Conservation (phyloP, 2,797 vertebrate species). For the Pampus argenteus region DNA sequence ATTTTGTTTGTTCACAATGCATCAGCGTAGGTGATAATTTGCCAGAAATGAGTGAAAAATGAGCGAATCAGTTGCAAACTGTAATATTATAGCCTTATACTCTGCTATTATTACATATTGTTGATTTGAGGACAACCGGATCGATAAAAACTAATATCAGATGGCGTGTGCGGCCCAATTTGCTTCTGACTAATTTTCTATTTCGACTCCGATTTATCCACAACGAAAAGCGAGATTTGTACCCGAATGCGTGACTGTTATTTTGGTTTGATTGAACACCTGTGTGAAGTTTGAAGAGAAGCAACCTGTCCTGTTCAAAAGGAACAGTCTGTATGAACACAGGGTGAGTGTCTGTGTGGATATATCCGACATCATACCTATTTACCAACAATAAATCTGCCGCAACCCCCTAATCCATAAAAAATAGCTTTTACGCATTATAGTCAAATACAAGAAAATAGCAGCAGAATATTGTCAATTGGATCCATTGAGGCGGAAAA, state of each 20-base stretch:
- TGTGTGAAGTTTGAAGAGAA: slow-evolving; percentile 31
- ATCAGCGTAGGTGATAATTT: neutral
- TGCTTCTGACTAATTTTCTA: slow-evolving; percentile 58
- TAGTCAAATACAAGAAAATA: slow-evolving; percentile 66
- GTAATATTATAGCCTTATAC: slow-evolving; percentile 44
- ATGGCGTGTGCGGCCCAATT: slow-evolving; percentile 41
- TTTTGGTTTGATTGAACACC: slow-evolving; percentile 61
- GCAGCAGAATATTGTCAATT: slow-evolving; percentile 68
- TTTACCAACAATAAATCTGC: slow-evolving; percentile 61
- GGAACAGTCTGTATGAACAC: slow-evolving; percentile 12
- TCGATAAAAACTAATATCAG: slow-evolving; percentile 72
- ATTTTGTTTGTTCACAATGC: neutral
- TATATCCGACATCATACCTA: slow-evolving; percentile 60
- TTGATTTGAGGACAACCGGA: slow-evolving; percentile 44
- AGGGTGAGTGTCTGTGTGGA: slow-evolving; percentile 43
- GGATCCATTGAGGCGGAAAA: slow-evolving; percentile 77
- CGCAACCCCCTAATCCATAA: slow-evolving; percentile 54
- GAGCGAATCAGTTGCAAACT: slow-evolving; percentile 54
- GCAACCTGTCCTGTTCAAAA: slow-evolving; percentile 26
- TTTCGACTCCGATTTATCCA: slow-evolving; percentile 62
- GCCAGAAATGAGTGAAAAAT: slow-evolving; percentile 15
- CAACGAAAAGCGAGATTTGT: slow-evolving; percentile 53
- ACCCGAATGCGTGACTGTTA: slow-evolving; percentile 46
- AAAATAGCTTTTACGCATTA: slow-evolving; percentile 45
- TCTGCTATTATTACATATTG: slow-evolving; percentile 47